Base-by-base conservation (phyloP, 2,113 vertebrate genomes). In the Aythya baeri region DNA sequence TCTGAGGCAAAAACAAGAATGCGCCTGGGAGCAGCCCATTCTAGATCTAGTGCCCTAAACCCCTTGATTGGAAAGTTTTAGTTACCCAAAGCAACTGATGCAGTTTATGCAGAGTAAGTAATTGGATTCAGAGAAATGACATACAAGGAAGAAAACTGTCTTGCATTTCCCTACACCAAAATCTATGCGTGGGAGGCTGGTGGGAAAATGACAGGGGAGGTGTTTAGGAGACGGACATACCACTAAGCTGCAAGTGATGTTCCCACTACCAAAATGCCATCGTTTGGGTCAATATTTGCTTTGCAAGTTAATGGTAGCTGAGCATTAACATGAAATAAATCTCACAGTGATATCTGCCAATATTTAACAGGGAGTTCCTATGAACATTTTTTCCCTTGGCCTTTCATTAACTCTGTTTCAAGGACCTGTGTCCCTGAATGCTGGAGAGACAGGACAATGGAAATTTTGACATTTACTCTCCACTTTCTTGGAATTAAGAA, bases 201-300 rank as follows among this genome's bases (percentile, higher is more conserved):
- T 13, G 89, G 29, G 6, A 67, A 90, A 72, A 36, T 52, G 32
- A 14, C 4, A 68, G 2, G 26, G 3, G 1, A 68, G 20, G 4
- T 54, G 4, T 52, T 84, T 61, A 67, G 23, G 11, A 74, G 17
- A 6, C 21, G 10, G n/a, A 31, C 34, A 36, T 38, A 46, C 25
- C 52, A 49, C 9, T 21, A 21, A 49, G 46, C 20, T 49, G 46
- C 46, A 49, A 49, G 46, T 49, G 46, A 22, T 49, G 20, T 49
- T 49, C 46, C 20, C 46, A 49, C 20, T 49, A 49, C 20, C 49
- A 71, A 67, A 79, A 52, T 75, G 34, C 43, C 38, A 61, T 50
- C 61, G 8, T 92, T 86, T 88, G 52, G 70, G 79, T 90, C 92
- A 93, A 65, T 95, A 95, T 96, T 95, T 93, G 68, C 73, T 63